Conservation (phyloP, 2,113 vertebrate genomes). For the Alethe diademata region DNA sequence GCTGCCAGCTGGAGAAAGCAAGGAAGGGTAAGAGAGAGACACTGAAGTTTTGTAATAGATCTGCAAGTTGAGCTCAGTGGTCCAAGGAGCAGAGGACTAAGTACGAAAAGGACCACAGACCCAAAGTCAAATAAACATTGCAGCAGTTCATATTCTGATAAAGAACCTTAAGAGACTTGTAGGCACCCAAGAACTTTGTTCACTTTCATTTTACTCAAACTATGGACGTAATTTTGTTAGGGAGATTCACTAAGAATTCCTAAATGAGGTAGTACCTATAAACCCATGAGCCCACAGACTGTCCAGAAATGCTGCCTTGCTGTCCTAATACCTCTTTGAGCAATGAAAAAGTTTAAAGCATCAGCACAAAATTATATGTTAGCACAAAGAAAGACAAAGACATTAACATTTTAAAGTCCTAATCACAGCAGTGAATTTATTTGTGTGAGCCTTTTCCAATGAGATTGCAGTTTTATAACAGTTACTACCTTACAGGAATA, state of each 20-base stretch:
- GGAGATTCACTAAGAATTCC: not conserved
- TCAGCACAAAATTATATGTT: not conserved
- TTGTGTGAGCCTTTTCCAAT: not conserved
- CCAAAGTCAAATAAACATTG: not conserved
- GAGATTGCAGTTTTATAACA: not conserved
- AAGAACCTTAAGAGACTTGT: not conserved
- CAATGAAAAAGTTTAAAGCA: not conserved
- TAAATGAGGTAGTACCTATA: not conserved
- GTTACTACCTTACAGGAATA: not conserved
- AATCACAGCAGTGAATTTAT: slow-evolving; percentile 4
- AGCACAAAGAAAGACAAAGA: not conserved
- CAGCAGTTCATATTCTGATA: not conserved
- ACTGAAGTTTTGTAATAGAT: not conserved
- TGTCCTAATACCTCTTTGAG: not conserved
- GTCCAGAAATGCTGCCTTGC: not conserved
- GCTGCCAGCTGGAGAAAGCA: not conserved
- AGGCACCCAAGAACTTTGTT: not conserved
- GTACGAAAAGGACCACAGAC: not conserved
- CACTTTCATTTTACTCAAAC: not conserved
- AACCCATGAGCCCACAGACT: not conserved
- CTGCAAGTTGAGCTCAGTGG: not conserved
- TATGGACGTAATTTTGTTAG: not conserved
- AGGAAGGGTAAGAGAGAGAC: not conserved
- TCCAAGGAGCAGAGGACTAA: not conserved
- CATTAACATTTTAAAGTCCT: not conserved